These are phyloP conservation scores for Ciona savignyi DNA, from an alignment of 23 tunicate genomes.

Conservation along the genomic window DNA sequence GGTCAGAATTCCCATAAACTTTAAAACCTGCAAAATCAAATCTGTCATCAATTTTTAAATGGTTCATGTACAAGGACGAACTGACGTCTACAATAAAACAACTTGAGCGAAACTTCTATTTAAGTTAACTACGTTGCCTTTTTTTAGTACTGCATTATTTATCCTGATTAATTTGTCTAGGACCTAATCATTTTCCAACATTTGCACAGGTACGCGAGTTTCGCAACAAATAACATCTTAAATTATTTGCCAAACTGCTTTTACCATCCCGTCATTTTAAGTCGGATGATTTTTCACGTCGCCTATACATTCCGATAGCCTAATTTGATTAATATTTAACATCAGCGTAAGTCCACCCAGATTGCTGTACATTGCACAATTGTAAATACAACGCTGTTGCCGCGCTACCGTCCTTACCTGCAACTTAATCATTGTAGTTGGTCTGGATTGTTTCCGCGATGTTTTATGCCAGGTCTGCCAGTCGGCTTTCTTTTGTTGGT, in stretches of 20 bases:
- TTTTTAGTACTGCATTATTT: not conserved
- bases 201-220: not conserved
- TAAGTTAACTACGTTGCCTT: not conserved
- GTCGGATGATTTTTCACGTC: too few relatives aligned
- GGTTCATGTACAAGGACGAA: not conserved
- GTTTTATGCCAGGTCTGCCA: not conserved
- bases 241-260: too few relatives aligned
- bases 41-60: too few relatives aligned
- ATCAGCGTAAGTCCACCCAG: too few relatives aligned
- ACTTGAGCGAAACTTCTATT: not conserved
- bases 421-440: not conserved
- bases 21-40: constrained; percentile 48
- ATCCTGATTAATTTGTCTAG: not conserved
- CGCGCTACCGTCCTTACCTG: not conserved
- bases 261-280: too few relatives aligned
- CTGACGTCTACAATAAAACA: not conserved
- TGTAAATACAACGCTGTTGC: not conserved
- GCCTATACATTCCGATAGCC: too few relatives aligned
- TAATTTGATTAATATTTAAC: too few relatives aligned
- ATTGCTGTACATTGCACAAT: too few relatives aligned
- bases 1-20: constrained; percentile 93
- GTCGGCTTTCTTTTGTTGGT: not conserved
- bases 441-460: not conserved
- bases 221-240: too few relatives aligned
- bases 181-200: not conserved